Evolutionary conservation across 2,797 vertebrate species (phyloP).

Genomic region (Acanthurus tractus): DNA sequence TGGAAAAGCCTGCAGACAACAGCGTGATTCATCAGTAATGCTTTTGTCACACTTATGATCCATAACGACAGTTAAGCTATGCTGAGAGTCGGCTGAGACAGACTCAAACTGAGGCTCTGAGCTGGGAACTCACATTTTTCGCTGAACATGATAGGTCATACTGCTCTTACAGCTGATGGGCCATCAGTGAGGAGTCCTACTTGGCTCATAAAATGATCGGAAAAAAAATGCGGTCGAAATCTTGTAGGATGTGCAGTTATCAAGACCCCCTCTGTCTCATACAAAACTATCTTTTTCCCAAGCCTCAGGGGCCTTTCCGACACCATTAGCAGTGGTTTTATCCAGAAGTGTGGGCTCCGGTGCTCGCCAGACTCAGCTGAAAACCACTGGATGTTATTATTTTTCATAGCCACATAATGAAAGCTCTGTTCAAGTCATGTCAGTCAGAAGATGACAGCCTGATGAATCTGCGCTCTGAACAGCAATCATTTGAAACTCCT

Average conservation of each 20-base stretch:
- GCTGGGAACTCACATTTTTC: constrained; percentile 12
- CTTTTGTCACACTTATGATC: constrained; percentile 55
- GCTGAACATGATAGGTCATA: constrained; percentile 29
- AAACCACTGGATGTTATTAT: constrained; percentile 24
- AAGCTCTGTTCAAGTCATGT: constrained; percentile 33
- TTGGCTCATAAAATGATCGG: constrained; percentile 12
- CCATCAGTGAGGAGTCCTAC: constrained; percentile 3
- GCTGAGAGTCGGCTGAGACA: constrained; percentile 43
- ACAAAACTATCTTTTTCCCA: too few species aligned
- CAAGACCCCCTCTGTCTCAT: neutral
- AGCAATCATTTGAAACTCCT: constrained; percentile 19
- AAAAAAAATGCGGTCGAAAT: neutral
- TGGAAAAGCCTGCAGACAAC: constrained; percentile 44
- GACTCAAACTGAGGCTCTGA: constrained; percentile 10
- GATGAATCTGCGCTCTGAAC: neutral
- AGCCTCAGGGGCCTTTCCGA: constrained; percentile 21
- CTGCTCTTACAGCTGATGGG: constrained; percentile 5
- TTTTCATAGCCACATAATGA: constrained; percentile 30
- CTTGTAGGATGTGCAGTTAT: constrained; percentile 12
- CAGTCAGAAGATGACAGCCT: constrained; percentile 29
- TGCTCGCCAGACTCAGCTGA: constrained; percentile 35
- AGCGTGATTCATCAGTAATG: constrained; percentile 53
- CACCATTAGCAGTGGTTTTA: constrained; percentile 52
- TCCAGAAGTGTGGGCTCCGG: constrained; percentile 46
- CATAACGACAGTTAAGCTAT: constrained; percentile 39